A percentile compares a stretch with the other conserved stretches of the same genome.
Evolutionary conservation across 1,140 invertebrate species (phyloP).

Genomic region (Drosophila lacertosa): DNA sequence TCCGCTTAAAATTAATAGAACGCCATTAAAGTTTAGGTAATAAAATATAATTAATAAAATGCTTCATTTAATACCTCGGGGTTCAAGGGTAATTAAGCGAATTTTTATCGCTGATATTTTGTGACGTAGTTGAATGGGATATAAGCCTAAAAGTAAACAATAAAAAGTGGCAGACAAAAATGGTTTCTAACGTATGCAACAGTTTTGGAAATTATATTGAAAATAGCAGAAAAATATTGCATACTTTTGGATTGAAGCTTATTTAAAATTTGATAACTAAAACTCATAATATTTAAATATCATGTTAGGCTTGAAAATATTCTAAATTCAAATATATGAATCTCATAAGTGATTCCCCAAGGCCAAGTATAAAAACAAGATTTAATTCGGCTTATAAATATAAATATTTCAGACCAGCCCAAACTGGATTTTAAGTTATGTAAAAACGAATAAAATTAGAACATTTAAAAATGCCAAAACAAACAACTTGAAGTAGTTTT

Average conservation of each 20-base stretch:
- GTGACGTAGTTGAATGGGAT: background rate
- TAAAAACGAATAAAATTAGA: too few species aligned
- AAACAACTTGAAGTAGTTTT: too few species aligned
- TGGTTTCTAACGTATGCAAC: background rate
- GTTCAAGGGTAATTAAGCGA: slow-evolving; percentile 23
- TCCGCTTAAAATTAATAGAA: slow-evolving; percentile 8
- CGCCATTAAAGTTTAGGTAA: slow-evolving; percentile 1
- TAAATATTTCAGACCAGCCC: too few species aligned
- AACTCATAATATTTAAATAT: too few species aligned
- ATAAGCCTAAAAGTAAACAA: slow-evolving; percentile 17
- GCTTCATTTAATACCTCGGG: slow-evolving; percentile 27
- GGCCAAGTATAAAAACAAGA: too few species aligned
- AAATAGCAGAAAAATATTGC: background rate
- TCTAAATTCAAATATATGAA: too few species aligned
- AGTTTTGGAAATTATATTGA: background rate
- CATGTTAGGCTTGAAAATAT: background rate
- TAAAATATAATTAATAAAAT: slow-evolving; percentile 25
- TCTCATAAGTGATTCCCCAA: too few species aligned
- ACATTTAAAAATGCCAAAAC: too few species aligned
- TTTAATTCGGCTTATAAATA: too few species aligned
- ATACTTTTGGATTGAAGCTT: background rate
- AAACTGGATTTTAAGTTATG: too few species aligned
- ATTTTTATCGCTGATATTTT: background rate
- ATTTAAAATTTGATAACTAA: too few species aligned
- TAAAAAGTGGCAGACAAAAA: background rate